Evolutionary conservation across 2,113 vertebrate species (phyloP), one percentile per base, ranked within the genome.

Genomic region (Synodontis membranacea): DNA sequence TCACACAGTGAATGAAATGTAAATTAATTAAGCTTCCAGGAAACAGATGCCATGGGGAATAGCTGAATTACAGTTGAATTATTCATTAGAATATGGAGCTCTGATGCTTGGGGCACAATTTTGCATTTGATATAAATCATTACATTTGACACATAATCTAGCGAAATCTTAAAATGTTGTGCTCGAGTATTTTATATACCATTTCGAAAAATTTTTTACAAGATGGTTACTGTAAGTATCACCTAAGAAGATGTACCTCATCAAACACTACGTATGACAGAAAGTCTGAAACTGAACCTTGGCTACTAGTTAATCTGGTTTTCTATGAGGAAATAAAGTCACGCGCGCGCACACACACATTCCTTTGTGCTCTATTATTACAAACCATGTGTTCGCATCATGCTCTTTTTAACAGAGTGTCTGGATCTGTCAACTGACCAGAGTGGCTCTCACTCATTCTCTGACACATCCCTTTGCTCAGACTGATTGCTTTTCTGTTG

Each of bases 401-500:
- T 25, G 80, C 80, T 78, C 84, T 72, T 62, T 83, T 85, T 81
- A 89, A 74, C 81, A 89, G 76, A 87, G 2, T 75, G 86, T 84
- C 87, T 80, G 87, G 75, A 88, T 91, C 90, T 90, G 91, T 93
- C 91, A 90, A 66, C 72, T 64, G 79, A 83, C 86, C 72, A 52
- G 81, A 60, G 76, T 86, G 87, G 88, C 88, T 82, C 89, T 90
- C 86, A 86, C 90, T 91, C 91, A 89, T 89, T 89, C 84, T 68
- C 92, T 92, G 93, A 94, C 93, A 93, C 91, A 92, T 92, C 79
- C 83, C 70, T 89, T 93, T 86, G 68, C 92, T 92, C 89, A 91
- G 94, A 93, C 90, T 92, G 92, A 93, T 93, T 93, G 92, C 80
- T 91, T 92, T 92, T 84, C 92, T 91, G 88, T 91, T 93, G 92